phyloP scores from a whole-genome alignment of 2,113 vertebrate genomes.

The Butorides virescens region DNA sequence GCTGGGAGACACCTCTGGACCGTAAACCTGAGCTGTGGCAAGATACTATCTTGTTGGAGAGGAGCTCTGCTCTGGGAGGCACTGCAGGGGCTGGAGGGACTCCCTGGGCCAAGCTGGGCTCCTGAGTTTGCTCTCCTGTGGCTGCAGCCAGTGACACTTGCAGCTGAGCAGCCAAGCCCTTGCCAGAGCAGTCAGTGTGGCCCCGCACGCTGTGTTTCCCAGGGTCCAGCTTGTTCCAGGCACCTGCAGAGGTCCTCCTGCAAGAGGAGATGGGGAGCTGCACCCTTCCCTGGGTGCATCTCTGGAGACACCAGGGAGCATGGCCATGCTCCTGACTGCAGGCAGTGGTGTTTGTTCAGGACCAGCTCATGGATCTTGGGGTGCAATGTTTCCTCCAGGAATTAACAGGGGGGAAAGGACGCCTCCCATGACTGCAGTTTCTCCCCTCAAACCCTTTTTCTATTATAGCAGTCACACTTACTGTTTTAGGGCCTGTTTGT shows the following conservation, averaged over 20 bases:
- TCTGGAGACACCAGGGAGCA: neutral
- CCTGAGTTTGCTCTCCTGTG: neutral
- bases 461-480: neutral
- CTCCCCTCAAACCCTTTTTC: neutral
- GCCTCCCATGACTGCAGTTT: neutral
- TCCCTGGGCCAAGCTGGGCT: neutral
- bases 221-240: neutral
- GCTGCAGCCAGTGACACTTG: neutral
- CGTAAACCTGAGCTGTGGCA: neutral
- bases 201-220: neutral
- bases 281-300: neutral
- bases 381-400: rapidly evolving
- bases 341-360: neutral
- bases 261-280: neutral
- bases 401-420: neutral
- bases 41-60: rapidly evolving
- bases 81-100: neutral
- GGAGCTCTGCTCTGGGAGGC: neutral
- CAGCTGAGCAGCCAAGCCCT: neutral
- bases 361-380: neutral
- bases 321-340: neutral
- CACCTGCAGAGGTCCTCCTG: neutral
- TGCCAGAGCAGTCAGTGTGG: rapidly evolving
- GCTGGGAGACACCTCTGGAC: neutral
- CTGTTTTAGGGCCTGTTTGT: constrained; percentile 13